These are phyloP conservation scores for Coenobita brevimanus DNA, from an alignment of 1,140 invertebrate genomes.

Conservation along the genomic window DNA sequence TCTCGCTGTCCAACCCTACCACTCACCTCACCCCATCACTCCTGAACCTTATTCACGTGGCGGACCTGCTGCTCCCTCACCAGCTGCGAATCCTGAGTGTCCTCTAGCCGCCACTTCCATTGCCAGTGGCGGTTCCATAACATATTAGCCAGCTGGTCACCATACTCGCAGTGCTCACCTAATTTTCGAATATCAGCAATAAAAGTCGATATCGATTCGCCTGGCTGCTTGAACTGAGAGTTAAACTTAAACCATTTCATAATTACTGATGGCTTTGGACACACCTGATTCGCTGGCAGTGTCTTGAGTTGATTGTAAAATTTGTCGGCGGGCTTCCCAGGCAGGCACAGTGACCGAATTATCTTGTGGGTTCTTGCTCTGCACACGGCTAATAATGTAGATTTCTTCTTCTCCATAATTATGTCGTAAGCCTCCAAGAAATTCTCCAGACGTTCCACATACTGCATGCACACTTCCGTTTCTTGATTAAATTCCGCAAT, in stretches of 20 bases:
- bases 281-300: background rate
- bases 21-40: background rate
- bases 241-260: slow-evolving; percentile 3
- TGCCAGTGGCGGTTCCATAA: background rate
- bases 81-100: background rate
- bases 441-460: background rate
- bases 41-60: background rate
- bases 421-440: background rate
- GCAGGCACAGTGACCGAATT: background rate
- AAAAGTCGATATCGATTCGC: background rate
- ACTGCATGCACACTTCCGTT: background rate
- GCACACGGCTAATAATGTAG: slow-evolving; percentile 3
- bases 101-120: background rate
- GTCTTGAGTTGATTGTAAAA: background rate
- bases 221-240: background rate
- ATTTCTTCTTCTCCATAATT: background rate
- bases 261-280: slow-evolving; percentile 1
- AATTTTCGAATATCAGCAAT: background rate
- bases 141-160: slow-evolving; percentile 1
- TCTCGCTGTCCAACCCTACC: background rate
- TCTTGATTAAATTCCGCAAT: slow-evolving; percentile 18
- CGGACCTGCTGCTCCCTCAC: background rate
- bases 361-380: slow-evolving; percentile 9
- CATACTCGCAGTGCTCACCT: background rate
- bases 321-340: background rate